Conservation (phyloP, 1,140 invertebrate genomes). For the Dufourea novaeangliae region DNA sequence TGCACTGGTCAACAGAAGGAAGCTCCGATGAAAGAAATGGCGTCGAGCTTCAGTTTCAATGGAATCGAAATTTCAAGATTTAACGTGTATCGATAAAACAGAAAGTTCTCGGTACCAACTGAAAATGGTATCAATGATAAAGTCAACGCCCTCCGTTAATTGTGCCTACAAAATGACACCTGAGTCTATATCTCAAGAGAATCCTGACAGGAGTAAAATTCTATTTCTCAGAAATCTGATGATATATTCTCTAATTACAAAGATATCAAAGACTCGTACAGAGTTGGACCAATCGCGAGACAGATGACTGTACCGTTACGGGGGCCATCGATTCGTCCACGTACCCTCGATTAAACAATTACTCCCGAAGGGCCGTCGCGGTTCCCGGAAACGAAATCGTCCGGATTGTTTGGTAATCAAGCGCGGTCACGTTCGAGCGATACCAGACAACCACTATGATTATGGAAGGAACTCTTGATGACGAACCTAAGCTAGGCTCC, state of each 20-base stretch:
- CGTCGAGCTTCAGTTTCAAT: neutral
- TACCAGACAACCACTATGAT: constrained; percentile 77
- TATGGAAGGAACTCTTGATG: constrained; percentile 71
- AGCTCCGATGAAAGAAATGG: neutral
- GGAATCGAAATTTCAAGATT: constrained; percentile 1
- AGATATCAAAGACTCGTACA: too few species aligned
- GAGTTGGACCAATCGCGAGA: too few species aligned
- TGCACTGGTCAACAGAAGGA: too few species aligned
- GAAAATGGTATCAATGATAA: too few species aligned
- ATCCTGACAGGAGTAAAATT: too few species aligned
- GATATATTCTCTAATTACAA: too few species aligned
- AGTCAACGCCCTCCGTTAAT: too few species aligned
- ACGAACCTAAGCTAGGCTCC: constrained; percentile 62
- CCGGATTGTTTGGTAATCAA: constrained; percentile 62
- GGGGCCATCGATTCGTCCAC: neutral
- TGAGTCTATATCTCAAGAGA: too few species aligned
- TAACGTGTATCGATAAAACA: too few species aligned
- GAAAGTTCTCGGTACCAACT: too few species aligned
- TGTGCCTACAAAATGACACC: too few species aligned
- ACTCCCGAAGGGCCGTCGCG: constrained; percentile 35
- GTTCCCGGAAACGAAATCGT: constrained; percentile 42
- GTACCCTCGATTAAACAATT: constrained; percentile 50
- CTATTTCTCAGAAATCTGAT: neutral
- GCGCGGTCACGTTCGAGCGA: constrained; percentile 75
- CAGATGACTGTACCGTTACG: neutral